Conservation (phyloP, 2,113 vertebrate genomes). For the Pachyramphus minor region DNA sequence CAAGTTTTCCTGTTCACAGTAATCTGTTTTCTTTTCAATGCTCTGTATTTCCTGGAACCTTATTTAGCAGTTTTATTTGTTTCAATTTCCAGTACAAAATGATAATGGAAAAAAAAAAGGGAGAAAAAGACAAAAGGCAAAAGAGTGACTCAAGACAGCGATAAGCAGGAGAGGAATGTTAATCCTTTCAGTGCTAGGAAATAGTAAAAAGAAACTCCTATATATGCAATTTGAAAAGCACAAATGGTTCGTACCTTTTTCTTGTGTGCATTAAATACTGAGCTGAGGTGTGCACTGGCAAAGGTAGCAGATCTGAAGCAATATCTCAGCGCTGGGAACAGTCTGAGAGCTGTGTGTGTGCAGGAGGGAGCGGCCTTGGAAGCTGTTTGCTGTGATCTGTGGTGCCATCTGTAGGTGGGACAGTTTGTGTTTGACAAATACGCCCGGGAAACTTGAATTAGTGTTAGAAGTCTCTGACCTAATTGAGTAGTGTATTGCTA, state of each 20-base stretch:
- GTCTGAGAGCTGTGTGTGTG: background rate
- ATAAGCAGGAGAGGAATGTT: background rate
- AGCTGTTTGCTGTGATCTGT: conserved; percentile 6
- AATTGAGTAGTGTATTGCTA: background rate
- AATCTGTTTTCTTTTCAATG: background rate
- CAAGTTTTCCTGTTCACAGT: background rate
- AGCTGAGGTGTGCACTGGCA: background rate
- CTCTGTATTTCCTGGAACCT: background rate
- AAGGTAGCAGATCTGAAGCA: background rate
- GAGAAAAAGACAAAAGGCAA: background rate
- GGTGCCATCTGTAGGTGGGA: conserved; percentile 51
- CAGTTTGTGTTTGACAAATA: background rate
- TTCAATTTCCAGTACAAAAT: background rate
- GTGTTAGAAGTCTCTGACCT: background rate
- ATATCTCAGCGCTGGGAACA: background rate
- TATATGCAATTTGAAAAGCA: background rate
- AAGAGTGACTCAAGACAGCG: background rate
- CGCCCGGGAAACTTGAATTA: background rate
- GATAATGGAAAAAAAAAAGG: background rate
- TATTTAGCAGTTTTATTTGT: background rate
- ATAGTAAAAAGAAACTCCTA: background rate
- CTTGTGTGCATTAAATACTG: background rate
- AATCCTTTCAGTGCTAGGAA: background rate
- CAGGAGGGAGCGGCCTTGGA: background rate
- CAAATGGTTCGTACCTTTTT: background rate